These are phyloP conservation scores for Capreolus pygargus DNA, from an alignment of 2,113 vertebrate species.

Conservation along the genomic window DNA sequence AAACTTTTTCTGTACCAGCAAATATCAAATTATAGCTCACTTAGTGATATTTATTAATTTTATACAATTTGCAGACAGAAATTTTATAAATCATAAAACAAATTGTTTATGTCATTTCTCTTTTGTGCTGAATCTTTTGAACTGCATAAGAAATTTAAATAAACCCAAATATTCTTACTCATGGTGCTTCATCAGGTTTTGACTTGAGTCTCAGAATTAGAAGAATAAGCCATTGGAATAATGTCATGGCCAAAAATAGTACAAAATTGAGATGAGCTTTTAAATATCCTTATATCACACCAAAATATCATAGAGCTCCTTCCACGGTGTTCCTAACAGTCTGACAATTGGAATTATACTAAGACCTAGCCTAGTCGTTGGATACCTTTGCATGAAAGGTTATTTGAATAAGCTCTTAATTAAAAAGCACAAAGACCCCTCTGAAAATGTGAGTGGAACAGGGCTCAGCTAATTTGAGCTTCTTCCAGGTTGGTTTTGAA, in stretches of 20 bases:
- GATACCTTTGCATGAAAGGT: background rate
- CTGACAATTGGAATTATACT: background rate
- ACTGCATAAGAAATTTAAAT: background rate
- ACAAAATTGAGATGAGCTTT: background rate
- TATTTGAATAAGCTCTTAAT: constrained; percentile 11
- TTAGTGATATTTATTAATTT: background rate
- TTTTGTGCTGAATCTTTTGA: background rate
- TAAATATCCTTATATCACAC: too few species aligned
- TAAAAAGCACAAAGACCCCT: background rate
- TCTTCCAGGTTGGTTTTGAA: rapidly evolving
- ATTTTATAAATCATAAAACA: background rate
- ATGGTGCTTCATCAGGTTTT: background rate
- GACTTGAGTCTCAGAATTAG: background rate
- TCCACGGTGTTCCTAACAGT: background rate
- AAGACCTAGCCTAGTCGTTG: background rate
- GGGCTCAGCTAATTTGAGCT: rapidly evolving
- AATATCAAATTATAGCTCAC: background rate
- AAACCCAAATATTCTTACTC: background rate
- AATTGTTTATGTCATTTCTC: background rate
- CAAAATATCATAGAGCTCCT: background rate
- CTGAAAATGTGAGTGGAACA: background rate
- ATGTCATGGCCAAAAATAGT: background rate
- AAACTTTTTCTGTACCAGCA: background rate
- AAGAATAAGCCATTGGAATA: background rate
- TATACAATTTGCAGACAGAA: background rate